These are phyloP conservation scores for Spinibarbus caldwelli DNA, from an alignment of 2,797 vertebrate species.

Conservation along the genomic window DNA sequence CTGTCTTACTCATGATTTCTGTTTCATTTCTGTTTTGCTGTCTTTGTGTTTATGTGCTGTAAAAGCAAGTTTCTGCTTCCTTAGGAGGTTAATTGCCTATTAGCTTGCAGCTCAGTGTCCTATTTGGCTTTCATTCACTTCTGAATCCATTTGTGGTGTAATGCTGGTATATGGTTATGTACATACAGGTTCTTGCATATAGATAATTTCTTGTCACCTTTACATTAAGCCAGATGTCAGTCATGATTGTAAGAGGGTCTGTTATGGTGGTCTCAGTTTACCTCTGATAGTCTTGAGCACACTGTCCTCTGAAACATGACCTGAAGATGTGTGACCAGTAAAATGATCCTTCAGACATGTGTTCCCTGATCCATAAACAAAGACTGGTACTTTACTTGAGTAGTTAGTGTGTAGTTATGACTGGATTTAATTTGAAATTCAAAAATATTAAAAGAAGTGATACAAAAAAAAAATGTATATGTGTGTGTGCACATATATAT, in stretches of 20 bases:
- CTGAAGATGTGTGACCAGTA: slow-evolving; percentile 18
- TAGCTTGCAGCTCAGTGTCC: neutral
- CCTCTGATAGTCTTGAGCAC: neutral
- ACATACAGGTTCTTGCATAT: neutral
- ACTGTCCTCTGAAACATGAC: slow-evolving; percentile 16
- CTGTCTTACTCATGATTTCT: neutral
- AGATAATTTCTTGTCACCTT: neutral
- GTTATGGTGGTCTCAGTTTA: neutral
- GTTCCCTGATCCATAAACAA: slow-evolving; percentile 1
- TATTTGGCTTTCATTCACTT: neutral
- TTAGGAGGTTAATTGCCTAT: neutral
- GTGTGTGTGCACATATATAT: no score
- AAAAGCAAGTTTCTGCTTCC: neutral
- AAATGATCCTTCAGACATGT: slow-evolving; percentile 27
- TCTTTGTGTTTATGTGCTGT: neutral
- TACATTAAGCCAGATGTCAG: neutral
- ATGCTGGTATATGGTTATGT: neutral
- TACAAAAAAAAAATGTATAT: no score
- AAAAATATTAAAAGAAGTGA: no score
- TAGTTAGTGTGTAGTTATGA: neutral
- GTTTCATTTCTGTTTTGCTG: neutral
- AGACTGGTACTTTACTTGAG: neutral
- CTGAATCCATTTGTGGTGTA: neutral
- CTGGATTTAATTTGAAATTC: no score
- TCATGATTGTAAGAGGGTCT: neutral